Conservation (phyloP, 2,113 vertebrate species). For the Peromyscus californicus region DNA sequence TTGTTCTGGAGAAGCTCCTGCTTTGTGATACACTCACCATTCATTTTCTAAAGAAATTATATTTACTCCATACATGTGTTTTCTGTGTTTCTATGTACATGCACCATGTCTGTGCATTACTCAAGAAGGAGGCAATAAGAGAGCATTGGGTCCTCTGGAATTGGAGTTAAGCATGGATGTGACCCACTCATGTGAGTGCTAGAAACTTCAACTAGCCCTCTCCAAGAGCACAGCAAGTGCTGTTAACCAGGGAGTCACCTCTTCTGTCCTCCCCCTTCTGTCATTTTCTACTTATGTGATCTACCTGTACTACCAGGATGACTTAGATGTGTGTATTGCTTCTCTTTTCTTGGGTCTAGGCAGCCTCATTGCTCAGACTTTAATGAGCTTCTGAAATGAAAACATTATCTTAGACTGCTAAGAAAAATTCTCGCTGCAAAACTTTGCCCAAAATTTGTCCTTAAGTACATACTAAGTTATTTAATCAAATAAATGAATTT, state of each 20-base stretch:
- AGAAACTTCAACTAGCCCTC: not conserved
- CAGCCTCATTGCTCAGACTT: not conserved
- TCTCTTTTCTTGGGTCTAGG: not conserved
- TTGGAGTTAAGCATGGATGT: not conserved
- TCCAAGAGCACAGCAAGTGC: too few relatives aligned
- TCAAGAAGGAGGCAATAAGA: too few relatives aligned
- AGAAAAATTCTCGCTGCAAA: conserved; percentile 24
- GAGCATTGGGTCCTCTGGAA: accelerated
- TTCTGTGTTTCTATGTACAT: not conserved
- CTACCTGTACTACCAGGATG: not conserved
- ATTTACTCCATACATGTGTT: not conserved
- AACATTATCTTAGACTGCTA: not conserved
- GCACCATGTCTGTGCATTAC: not conserved
- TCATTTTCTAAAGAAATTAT: not conserved
- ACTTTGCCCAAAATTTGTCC: not conserved
- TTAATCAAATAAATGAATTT: conserved; percentile 17
- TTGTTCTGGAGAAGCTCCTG: not conserved
- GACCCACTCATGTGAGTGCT: accelerated
- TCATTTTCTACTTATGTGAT: conserved; percentile 24
- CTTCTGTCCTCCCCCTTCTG: not conserved
- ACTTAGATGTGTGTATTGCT: not conserved
- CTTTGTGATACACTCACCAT: conserved; percentile 2
- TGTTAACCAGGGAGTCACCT: not conserved
- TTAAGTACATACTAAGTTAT: conserved; percentile 20
- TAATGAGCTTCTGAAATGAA: conserved; percentile 43